phyloP scores from a whole-genome alignment of 2,888 invertebrate species.

The Heliconius hortense region DNA sequence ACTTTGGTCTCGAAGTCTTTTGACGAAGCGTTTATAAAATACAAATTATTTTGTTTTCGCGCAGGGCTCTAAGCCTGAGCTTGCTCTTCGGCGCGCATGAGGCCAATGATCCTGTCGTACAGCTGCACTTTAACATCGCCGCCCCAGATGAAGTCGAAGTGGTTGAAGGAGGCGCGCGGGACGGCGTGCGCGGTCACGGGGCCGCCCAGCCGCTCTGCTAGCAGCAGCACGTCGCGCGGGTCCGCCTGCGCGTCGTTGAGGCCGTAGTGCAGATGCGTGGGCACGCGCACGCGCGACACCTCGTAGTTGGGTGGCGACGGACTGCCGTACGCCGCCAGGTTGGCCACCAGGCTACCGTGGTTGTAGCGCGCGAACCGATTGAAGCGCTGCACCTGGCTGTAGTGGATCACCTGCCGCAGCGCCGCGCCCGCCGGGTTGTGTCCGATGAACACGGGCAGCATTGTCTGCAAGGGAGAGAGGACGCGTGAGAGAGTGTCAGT shows the following conservation, averaged over 20 bases:
- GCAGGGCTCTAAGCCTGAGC: not conserved
- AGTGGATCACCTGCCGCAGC: conserved; percentile 86
- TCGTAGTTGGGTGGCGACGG: conserved; percentile 80
- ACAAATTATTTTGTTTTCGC: conserved; percentile 27
- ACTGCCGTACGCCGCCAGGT: conserved; percentile 77
- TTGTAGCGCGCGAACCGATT: conserved; percentile 64
- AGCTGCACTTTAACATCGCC: conserved; percentile 78
- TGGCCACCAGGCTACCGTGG: conserved; percentile 50
- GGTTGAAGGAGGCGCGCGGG: conserved; percentile 82
- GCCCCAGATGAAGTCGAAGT: conserved; percentile 86
- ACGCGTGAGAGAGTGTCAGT: not conserved
- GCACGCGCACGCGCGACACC: conserved; percentile 75
- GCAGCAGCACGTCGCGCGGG: conserved; percentile 70
- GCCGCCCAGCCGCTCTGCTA: conserved; percentile 73
- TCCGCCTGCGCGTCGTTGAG: conserved; percentile 83
- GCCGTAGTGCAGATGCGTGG: conserved; percentile 83
- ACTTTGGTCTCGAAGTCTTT: not conserved
- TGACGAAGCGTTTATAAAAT: too few relatives aligned
- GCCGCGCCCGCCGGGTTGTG: conserved; percentile 86
- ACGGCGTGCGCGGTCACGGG: conserved; percentile 78
- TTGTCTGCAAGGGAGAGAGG: conserved; percentile 69
- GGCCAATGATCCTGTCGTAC: conserved; percentile 75
- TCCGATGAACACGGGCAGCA: conserved; percentile 84
- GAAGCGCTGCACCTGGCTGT: conserved; percentile 82
- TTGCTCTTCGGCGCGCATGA: conserved; percentile 60